These are phyloP conservation scores for Tetragnatha montana DNA, from an alignment of 2,888 invertebrate species.

Conservation along the genomic window DNA sequence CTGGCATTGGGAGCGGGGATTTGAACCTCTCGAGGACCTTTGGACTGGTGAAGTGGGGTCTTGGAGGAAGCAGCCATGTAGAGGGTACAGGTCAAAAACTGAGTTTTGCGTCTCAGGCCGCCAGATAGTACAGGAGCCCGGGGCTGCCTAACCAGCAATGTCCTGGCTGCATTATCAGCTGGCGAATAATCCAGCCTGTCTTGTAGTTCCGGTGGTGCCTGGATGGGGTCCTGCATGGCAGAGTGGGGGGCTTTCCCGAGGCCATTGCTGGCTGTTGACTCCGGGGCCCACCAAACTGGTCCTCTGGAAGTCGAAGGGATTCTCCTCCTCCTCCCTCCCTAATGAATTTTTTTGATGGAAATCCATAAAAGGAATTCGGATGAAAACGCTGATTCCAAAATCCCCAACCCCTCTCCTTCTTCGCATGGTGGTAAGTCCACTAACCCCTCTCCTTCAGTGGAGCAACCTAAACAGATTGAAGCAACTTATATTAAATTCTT, in stretches of 20 bases:
- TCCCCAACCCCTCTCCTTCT: too few relatives aligned
- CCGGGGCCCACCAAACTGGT: background rate
- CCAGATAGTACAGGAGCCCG: conserved; percentile 11
- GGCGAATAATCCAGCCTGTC: too few relatives aligned
- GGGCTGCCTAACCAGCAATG: background rate
- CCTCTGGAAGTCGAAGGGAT: background rate
- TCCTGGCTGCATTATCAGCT: background rate
- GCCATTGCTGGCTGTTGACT: background rate
- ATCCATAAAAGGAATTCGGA: too few relatives aligned
- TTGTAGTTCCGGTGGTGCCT: background rate
- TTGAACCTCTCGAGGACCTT: background rate
- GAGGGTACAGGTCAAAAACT: too few relatives aligned
- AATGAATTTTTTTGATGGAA: too few relatives aligned
- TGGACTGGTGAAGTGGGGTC: background rate
- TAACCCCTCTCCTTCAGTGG: too few relatives aligned
- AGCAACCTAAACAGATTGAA: too few relatives aligned
- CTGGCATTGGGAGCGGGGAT: background rate
- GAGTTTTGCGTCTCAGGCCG: conserved; percentile 1
- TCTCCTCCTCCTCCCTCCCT: background rate
- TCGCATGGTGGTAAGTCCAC: too few relatives aligned
- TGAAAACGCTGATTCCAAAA: too few relatives aligned
- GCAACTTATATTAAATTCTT: too few relatives aligned
- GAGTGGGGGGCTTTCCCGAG: conserved; percentile 2
- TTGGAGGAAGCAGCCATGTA: too few relatives aligned
- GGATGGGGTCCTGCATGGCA: background rate